Evolutionary conservation across 2,797 vertebrate species (phyloP), one percentile per base, ranked within the genome.

Genomic region (Lagocephalus sceleratus): DNA sequence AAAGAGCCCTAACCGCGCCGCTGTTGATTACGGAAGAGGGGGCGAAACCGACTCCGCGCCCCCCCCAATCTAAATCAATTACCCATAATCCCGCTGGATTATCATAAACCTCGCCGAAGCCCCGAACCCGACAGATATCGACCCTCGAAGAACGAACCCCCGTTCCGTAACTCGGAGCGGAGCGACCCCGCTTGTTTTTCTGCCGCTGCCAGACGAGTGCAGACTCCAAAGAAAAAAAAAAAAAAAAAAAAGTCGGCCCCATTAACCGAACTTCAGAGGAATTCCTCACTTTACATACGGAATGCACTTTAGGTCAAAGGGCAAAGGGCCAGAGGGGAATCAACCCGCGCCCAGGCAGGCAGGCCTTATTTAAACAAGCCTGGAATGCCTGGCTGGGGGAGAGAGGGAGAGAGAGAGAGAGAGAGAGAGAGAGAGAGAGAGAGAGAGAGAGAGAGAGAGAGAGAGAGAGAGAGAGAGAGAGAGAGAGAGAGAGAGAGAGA

Each of bases 281-380:
- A 92, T 92, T 92, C 90, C 87, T 89, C 88, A 86, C 86, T 88
- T 89, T 88, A 88, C 86, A 90, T 87, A 84, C 26, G 75, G 90
- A 91, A 92, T 89, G 88, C 85, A 83, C 82, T 80, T 79, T 42
- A 71, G 90, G 93, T 93, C 93, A 93, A 90, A 94, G 93, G 93
- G 89, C 92, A 93, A 83, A 89, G 91, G 88, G 91, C 91, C 92
- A 91, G 90, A 93, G 92, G 93, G 92, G 92, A 89, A 91, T 90
- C 86, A 84, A 90, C 86, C 87, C 87, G 88, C 86, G 84, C 89
- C 87, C 87, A 85, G 90, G 91, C 81, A 90, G 86, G 73, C 88
- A 83, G 84, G 88, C 91, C 91, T 94, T 94, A 93, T 92, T 94
- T 92, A 94, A 94, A 94, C 93, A 94, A 92, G 88, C 86, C 89